phyloP scores from a whole-genome alignment of 2,888 invertebrate genomes.

The Alsophila aescularia region DNA sequence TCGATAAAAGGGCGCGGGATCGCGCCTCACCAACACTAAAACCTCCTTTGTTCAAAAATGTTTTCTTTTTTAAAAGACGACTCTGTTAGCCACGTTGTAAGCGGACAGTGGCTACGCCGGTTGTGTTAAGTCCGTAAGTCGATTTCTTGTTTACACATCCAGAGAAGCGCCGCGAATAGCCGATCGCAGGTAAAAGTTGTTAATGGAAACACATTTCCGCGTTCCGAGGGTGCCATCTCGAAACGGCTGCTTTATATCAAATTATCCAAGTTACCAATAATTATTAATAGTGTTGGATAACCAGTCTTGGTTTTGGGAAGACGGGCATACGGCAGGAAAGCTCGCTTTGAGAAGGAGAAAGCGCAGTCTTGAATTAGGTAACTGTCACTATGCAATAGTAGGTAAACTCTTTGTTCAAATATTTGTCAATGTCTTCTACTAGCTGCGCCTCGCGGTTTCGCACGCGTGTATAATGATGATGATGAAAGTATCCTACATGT shows the following conservation, averaged over 20 bases:
- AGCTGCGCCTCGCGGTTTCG: background rate
- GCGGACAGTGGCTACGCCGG: conserved; percentile 75
- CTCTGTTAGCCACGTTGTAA: conserved; percentile 71
- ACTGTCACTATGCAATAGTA: background rate
- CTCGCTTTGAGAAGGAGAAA: conserved; percentile 28
- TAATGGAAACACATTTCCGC: conserved; percentile 56
- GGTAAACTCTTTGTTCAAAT: background rate
- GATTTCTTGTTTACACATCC: conserved; percentile 67
- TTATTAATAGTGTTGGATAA: conserved; percentile 29
- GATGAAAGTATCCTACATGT: too few relatives aligned
- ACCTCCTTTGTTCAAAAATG: conserved; percentile 23
- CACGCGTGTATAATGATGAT: too few relatives aligned
- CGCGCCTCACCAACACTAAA: conserved; percentile 28
- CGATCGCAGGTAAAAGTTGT: conserved; percentile 64
- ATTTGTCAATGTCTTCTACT: background rate
- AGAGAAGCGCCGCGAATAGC: conserved; percentile 43
- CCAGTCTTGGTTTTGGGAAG: conserved; percentile 32
- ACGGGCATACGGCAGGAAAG: conserved; percentile 30
- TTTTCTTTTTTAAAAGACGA: conserved; percentile 20
- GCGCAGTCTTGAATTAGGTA: conserved; percentile 17
- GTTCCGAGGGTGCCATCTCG: conserved; percentile 57
- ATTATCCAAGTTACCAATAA: conserved; percentile 44
- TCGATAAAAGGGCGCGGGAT: conserved; percentile 34
- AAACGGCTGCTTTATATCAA: conserved; percentile 64
- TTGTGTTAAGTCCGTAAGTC: conserved; percentile 55